Conservation (phyloP, 2,888 invertebrate genomes). For the Habrosyne pyritoides region DNA sequence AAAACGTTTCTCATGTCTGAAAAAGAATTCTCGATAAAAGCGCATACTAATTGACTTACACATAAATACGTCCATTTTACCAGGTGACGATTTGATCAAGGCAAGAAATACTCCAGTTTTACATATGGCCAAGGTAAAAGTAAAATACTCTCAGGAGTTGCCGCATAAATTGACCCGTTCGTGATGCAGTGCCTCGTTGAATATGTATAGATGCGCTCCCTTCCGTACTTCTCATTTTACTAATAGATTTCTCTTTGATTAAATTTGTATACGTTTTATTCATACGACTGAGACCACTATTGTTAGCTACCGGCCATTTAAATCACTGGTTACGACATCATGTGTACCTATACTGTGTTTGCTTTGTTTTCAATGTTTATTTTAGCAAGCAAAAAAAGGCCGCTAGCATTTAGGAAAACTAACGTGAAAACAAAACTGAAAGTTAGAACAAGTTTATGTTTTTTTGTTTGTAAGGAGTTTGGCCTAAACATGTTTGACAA, state of each 20-base stretch:
- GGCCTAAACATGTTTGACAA: background rate
- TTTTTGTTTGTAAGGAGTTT: background rate
- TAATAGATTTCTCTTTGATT: slow-evolving; percentile 84
- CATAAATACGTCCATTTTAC: slow-evolving; percentile 48
- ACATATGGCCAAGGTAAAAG: slow-evolving; percentile 78
- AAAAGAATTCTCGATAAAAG: slow-evolving; percentile 37
- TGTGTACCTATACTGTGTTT: slow-evolving; percentile 40
- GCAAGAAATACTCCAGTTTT: slow-evolving; percentile 78
- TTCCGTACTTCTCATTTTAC: slow-evolving; percentile 84
- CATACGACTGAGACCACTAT: slow-evolving; percentile 74
- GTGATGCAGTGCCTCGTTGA: slow-evolving; percentile 83
- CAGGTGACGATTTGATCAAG: slow-evolving; percentile 74
- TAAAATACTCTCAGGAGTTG: slow-evolving; percentile 77
- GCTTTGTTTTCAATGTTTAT: slow-evolving; percentile 16
- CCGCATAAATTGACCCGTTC: slow-evolving; percentile 81
- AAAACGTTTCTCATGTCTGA: slow-evolving; percentile 13
- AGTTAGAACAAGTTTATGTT: background rate
- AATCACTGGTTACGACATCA: slow-evolving; percentile 62
- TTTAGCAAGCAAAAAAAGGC: background rate
- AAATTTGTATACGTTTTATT: slow-evolving; percentile 83
- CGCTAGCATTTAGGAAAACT: background rate
- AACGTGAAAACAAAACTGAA: slow-evolving; percentile 3
- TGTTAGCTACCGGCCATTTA: slow-evolving; percentile 70
- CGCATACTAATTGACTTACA: slow-evolving; percentile 35
- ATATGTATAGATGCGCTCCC: slow-evolving; percentile 83